These are phyloP conservation scores for Apis dorsata DNA, from an alignment of 1,140 invertebrate genomes.

Conservation along the genomic window DNA sequence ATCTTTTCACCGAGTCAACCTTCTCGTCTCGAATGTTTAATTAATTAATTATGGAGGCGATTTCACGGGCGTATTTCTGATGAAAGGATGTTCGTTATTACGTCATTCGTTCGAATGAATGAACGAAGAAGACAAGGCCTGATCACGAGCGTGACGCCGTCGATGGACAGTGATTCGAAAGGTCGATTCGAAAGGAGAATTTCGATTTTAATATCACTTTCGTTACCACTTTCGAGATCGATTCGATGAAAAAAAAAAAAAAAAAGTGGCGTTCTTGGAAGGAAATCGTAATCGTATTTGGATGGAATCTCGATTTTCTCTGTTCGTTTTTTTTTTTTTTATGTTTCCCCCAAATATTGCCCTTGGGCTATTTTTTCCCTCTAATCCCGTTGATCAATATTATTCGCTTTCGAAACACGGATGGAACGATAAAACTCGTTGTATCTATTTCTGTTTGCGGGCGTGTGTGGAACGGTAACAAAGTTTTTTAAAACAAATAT, in stretches of 20 bases:
- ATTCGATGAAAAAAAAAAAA: too few species aligned
- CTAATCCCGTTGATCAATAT: too few species aligned
- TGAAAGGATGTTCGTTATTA: conserved; percentile 27
- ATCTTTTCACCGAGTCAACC: conserved; percentile 14
- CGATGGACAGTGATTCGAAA: conserved; percentile 36
- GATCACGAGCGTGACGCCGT: conserved; percentile 28
- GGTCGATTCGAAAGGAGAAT: background rate
- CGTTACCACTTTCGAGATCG: too few species aligned
- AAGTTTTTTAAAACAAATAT: background rate
- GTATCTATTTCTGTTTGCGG: background rate
- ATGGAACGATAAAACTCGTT: background rate
- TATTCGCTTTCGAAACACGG: background rate
- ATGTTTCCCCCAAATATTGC: background rate
- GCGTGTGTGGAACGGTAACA: too few species aligned
- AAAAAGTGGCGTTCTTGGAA: too few species aligned
- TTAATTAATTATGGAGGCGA: background rate
- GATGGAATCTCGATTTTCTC: too few species aligned
- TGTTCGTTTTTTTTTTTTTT: background rate
- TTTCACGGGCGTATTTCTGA: too few species aligned
- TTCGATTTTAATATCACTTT: too few species aligned
- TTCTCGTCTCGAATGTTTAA: background rate
- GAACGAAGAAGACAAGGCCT: conserved; percentile 22
- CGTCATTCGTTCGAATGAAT: conserved; percentile 34
- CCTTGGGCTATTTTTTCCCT: background rate
- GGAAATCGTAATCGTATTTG: too few species aligned